These are phyloP conservation scores for Edolisoma coerulescens DNA, from an alignment of 2,113 vertebrate genomes.

Conservation along the genomic window DNA sequence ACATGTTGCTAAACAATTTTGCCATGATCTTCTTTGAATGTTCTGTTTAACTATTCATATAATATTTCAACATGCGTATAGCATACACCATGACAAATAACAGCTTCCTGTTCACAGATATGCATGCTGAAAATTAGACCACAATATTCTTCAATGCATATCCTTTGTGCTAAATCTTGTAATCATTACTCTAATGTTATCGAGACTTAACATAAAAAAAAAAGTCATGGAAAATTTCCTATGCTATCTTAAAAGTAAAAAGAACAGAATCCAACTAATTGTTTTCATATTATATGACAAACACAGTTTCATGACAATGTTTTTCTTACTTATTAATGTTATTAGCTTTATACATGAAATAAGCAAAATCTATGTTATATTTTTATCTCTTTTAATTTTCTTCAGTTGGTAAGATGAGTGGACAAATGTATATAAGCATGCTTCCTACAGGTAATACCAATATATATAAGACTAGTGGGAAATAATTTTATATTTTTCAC, in stretches of 20 bases:
- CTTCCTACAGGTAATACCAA: not conserved
- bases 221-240: not conserved
- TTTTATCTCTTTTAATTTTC: not conserved
- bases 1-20: not conserved
- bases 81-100: not conserved
- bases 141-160: not conserved
- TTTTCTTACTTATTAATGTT: not conserved
- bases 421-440: accelerated
- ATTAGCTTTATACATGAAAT: not conserved
- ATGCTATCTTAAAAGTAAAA: not conserved
- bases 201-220: not conserved
- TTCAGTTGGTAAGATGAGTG: not conserved
- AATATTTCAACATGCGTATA: not conserved
- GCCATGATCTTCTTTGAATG: not conserved
- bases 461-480: not conserved
- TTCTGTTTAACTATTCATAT: not conserved
- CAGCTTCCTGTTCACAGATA: not conserved
- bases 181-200: not conserved
- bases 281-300: not conserved
- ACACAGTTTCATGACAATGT: not conserved
- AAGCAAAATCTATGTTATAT: not conserved
- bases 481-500: not conserved
- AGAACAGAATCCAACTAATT: not conserved
- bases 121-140: not conserved
- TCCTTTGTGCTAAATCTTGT: not conserved